Conservation (phyloP, 2,888 invertebrate genomes). For the Troilus luridus region DNA sequence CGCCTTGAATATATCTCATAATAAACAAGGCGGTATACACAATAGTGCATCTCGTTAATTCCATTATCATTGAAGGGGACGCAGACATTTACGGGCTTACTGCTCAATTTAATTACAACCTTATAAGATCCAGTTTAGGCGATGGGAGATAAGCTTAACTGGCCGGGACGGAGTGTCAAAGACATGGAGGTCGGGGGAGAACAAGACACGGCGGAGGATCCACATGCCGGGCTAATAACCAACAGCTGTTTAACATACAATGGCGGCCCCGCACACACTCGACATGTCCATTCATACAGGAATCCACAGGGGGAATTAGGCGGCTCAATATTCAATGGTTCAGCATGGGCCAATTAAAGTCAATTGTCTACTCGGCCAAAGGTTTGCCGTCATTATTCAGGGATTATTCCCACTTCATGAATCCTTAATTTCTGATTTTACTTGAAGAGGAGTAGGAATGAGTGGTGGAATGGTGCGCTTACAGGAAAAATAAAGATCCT, state of each 20-base stretch:
- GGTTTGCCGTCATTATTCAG: background rate
- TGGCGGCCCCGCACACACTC: conserved; percentile 19
- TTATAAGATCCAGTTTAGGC: background rate
- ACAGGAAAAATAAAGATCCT: background rate
- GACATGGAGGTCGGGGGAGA: conserved; percentile 16
- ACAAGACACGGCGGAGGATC: background rate
- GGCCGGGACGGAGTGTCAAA: conserved; percentile 23
- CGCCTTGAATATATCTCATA: no score
- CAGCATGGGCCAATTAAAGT: background rate
- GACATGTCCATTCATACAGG: conserved; percentile 43
- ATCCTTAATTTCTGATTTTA: background rate
- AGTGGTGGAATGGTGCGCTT: background rate
- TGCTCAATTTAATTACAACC: background rate
- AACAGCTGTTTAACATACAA: conserved; percentile 35
- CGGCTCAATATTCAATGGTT: conserved; percentile 37
- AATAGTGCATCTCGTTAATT: no score
- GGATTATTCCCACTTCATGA: background rate
- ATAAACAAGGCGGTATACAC: no score
- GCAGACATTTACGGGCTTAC: background rate
- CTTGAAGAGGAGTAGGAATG: background rate
- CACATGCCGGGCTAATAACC: conserved; percentile 38
- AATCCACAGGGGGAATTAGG: conserved; percentile 3
- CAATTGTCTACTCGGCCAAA: conserved; percentile 8
- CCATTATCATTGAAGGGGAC: background rate
- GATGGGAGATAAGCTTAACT: background rate